phyloP scores from a whole-genome alignment of 2,113 vertebrate genomes.

The Noctilio leporinus region DNA sequence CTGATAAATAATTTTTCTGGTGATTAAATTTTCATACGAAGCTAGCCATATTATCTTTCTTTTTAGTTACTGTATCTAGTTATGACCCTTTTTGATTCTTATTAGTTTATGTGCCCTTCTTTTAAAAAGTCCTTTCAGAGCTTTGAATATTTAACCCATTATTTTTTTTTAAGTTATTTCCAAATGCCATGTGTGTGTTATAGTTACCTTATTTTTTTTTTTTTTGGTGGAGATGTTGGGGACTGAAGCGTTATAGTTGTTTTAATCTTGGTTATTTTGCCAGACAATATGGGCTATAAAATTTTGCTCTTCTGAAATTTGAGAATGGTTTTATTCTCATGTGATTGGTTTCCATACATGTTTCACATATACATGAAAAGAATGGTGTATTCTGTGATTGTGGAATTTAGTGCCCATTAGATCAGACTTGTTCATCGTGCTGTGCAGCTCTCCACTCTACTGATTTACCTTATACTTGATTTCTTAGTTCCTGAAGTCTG shows the following conservation, averaged over 20 bases:
- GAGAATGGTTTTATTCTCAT: not conserved
- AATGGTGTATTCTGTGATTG: not conserved
- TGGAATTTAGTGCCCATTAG: not conserved
- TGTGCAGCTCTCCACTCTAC: not conserved
- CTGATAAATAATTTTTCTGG: not conserved
- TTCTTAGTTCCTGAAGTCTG: not conserved
- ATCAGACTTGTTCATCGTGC: not conserved
- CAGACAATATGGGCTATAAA: not conserved
- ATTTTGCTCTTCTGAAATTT: not conserved
- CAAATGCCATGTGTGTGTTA: not conserved
- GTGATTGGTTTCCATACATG: not conserved
- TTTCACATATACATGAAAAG: not conserved
- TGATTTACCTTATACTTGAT: not conserved
- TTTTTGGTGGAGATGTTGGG: not conserved
- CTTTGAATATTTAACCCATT: not conserved
- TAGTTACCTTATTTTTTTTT: not conserved
- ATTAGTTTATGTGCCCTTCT: not conserved
- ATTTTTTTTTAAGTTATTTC: not conserved
- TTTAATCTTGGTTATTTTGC: not conserved
- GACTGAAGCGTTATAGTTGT: not conserved
- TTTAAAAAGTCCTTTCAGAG: not conserved
- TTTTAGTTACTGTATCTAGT: not conserved
- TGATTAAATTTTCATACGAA: not conserved
- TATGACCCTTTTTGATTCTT: not conserved
- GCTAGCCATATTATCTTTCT: not conserved